Conservation (phyloP, 2,888 invertebrate genomes). For the Spisula solida region DNA sequence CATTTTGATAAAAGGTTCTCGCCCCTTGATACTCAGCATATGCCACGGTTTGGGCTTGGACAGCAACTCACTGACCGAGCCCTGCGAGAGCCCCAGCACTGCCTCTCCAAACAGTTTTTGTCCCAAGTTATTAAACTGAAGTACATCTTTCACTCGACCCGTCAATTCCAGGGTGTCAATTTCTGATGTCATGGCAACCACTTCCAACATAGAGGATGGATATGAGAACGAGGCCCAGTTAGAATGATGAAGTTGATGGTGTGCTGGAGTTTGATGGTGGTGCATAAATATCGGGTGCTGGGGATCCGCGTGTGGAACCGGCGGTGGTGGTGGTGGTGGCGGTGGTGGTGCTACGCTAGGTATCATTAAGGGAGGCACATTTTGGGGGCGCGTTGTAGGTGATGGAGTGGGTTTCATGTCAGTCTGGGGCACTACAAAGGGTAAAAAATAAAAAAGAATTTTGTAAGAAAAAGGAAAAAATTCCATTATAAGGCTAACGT, state of each 20-base stretch:
- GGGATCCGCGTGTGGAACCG: constrained; percentile 79
- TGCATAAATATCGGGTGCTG: constrained; percentile 76
- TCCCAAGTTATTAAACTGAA: constrained; percentile 98
- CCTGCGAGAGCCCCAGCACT: constrained; percentile 97
- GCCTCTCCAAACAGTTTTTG: constrained; percentile 99
- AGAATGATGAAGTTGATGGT: constrained; percentile 88
- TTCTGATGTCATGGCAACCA: constrained; percentile 98
- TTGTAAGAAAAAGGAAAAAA: constrained; percentile 28
- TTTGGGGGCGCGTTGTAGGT: constrained; percentile 68
- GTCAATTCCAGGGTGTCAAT: constrained; percentile 98
- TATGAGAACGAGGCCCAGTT: constrained; percentile 90
- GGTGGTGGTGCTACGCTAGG: constrained; percentile 67
- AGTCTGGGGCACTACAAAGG: constrained; percentile 77
- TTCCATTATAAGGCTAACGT: not conserved
- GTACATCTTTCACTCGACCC: constrained; percentile 98
- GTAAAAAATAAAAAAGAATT: constrained; percentile 68
- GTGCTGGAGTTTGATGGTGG: constrained; percentile 87
- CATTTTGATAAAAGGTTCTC: constrained; percentile 91
- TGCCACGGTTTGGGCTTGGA: constrained; percentile 99
- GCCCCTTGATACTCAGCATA: constrained; percentile 98
- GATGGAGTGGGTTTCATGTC: constrained; percentile 64
- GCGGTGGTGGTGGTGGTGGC: constrained; percentile 85
- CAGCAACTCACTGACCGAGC: constrained; percentile 96
- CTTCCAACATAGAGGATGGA: constrained; percentile 98
- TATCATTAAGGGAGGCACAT: constrained; percentile 68